Evolutionary conservation across 2,113 vertebrate genomes (phyloP).

Genomic region (Hassar affinis): DNA sequence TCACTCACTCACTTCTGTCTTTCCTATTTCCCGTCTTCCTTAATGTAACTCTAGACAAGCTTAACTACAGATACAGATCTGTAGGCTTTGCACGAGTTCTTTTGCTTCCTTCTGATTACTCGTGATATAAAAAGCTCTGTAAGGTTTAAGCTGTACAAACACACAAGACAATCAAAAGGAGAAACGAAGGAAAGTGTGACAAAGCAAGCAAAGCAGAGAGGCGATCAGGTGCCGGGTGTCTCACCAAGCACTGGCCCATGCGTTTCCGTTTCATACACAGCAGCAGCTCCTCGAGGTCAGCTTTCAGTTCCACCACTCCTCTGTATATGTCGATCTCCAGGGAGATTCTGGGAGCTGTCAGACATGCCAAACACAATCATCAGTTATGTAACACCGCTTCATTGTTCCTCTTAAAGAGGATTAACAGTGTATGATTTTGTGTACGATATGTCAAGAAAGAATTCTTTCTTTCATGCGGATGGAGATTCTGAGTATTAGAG

Average conservation of each 20-base stretch:
- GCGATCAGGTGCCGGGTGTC: neutral
- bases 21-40: neutral
- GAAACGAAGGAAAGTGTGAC: neutral
- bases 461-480: neutral
- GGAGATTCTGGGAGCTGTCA: constrained; percentile 58
- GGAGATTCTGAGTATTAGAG: neutral
- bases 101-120: neutral
- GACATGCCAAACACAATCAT: neutral
- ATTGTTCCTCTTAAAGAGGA: neutral
- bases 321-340: constrained; percentile 13
- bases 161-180: neutral
- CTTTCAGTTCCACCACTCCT: constrained; percentile 56
- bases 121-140: neutral
- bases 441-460: neutral
- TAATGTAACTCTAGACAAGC: neutral
- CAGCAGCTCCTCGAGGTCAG: neutral
- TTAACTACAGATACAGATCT: too few relatives aligned
- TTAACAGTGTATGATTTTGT: neutral
- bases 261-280: constrained; percentile 65
- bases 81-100: neutral
- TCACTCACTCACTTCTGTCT: neutral
- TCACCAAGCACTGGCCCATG: constrained; percentile 56
- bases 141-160: neutral
- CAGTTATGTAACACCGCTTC: too few relatives aligned
- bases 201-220: neutral